Evolutionary conservation across 37 sponge, comb jelly and placozoan genomes (phyloP).

Genomic region (Crambe crambe): DNA sequence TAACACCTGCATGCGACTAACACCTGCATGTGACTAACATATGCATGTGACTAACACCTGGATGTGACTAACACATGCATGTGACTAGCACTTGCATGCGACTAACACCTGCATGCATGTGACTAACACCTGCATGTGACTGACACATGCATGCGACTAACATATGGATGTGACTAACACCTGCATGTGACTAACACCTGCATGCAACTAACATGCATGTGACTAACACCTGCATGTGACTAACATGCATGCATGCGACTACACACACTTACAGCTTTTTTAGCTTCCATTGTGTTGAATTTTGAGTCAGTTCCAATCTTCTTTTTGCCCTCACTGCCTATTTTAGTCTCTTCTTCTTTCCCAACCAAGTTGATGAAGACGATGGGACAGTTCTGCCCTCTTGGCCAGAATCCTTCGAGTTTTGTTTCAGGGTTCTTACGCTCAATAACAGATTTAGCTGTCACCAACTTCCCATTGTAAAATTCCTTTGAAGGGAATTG

Average conservation of each 20-base stretch:
- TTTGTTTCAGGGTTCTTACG: slow-evolving; percentile 6
- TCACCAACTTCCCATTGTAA: slow-evolving; percentile 41
- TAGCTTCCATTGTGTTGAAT: slow-evolving; percentile 58
- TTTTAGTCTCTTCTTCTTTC: slow-evolving; percentile 20
- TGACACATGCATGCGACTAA: too few species aligned
- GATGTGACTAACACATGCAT: not conserved
- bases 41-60: not conserved
- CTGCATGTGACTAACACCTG: too few species aligned
- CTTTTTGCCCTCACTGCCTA: not conserved
- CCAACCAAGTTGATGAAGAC: slow-evolving; percentile 68
- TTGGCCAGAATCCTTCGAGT: slow-evolving; percentile 42
- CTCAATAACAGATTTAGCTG: slow-evolving; percentile 38
- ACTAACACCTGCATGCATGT: too few species aligned
- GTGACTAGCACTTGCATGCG: too few species aligned
- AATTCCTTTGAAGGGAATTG: slow-evolving; percentile 62
- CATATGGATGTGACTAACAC: too few species aligned
- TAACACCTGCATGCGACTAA: too few species aligned
- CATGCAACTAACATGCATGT: too few species aligned
- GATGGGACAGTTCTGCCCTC: slow-evolving; percentile 35
- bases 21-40: not conserved
- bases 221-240: not conserved
- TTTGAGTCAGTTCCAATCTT: slow-evolving; percentile 42
- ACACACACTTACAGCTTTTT: slow-evolving; percentile 49
- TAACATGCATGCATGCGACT: not conserved
- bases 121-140: too few species aligned